Base-by-base conservation (phyloP, 1,140 invertebrate species). In the Melitaea cinxia region DNA sequence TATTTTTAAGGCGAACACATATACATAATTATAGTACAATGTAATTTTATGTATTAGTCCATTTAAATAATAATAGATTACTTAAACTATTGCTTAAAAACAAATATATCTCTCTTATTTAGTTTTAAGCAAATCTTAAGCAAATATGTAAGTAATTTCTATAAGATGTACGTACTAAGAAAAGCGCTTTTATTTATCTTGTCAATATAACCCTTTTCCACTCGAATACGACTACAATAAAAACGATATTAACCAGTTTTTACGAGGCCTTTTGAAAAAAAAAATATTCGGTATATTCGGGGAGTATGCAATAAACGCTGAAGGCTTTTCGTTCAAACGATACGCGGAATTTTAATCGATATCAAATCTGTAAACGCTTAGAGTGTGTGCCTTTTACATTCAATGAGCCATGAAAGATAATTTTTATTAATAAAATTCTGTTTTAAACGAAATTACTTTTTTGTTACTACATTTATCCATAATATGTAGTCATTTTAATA, bases 261-360 rank as follows among this genome's bases (percentile, higher is more conserved):
- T 0, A 7, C 37, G 37, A 42, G 37, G 1, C 37, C 5, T 9
- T 42, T 42, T 17, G 15, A 19, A 42, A 17, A 9, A 19, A 42
- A 17, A 33, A 42, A 42, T 42, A 42, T 42, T 9, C 37, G 14
- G 37, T 17, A 42, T 15, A 17, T 42, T 42, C 15, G 15, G 37
- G 2, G 7, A 17, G 5, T 42, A 42, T 42, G 37, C 37, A 42
- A 42, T 42, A 42, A 42, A 42, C 37, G 37, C 14, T 42, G 17
- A 42, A 42, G 17, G 15, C 5, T 17, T 42, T 42, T 42, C 14
- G 37, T 42, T 7, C 37, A 42, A 17, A 19, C 15, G 37, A 42
- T 42, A 42, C 37, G 37, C 15, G 37, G 37, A 42, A 42, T 42
- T 42, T 42, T 17, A 42, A 42, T 19, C 37, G 37, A 42, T 42